Evolutionary conservation across 1,140 invertebrate genomes (phyloP).

Genomic region (Plutomurus gul): DNA sequence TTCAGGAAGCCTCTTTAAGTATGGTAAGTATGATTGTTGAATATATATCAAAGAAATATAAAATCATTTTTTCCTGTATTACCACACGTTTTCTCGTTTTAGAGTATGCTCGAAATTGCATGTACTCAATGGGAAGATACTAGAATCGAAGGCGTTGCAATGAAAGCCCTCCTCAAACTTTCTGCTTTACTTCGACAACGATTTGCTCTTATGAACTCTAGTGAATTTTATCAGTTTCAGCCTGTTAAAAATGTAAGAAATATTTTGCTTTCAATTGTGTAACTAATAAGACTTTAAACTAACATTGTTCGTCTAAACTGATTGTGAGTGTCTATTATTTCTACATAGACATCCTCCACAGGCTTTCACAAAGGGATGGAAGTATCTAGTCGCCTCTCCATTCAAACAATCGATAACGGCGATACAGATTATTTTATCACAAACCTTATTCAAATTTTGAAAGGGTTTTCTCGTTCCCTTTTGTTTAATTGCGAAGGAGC

Average conservation of each 20-base stretch:
- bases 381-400: too few species aligned
- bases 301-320: too few species aligned
- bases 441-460: conserved; percentile 44
- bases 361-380: too few species aligned
- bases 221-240: conserved; percentile 41
- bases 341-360: too few species aligned
- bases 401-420: not conserved
- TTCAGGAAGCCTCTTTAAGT: conserved; percentile 47
- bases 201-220: conserved; percentile 42
- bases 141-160: conserved; percentile 34
- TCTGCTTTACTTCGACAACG: conserved; percentile 30
- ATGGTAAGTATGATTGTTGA: conserved; percentile 35
- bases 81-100: not conserved
- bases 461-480: conserved; percentile 38
- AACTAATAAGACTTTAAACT: not conserved
- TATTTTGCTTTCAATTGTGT: not conserved
- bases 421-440: conserved; percentile 38
- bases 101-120: conserved; percentile 46
- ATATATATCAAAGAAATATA: not conserved
- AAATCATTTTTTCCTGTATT: not conserved
- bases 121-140: conserved; percentile 36
- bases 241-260: not conserved
- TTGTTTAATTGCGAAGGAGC: conserved; percentile 27
- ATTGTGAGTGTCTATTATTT: too few species aligned
- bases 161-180: conserved; percentile 43